Evolutionary conservation across 2,113 vertebrate genomes (phyloP), one percentile per base, ranked within the genome.

Genomic region (Sitta europaea): DNA sequence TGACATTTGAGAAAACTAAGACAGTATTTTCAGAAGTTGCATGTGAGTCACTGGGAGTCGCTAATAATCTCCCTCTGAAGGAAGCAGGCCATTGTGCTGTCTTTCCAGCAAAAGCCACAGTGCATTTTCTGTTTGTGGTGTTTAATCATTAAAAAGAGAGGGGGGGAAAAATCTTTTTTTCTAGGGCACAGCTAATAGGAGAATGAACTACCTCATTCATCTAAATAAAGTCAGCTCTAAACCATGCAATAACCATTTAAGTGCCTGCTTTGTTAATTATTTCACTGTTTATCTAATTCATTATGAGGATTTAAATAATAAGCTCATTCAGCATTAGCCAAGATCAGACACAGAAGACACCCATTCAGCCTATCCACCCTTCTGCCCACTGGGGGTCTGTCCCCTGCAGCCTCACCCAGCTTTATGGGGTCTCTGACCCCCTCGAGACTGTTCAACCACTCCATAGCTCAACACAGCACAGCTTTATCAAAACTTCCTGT

Each of bases 251-350:
- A 94, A 96, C 40, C 68, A 67, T 81, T 91, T 58, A 83, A 93
- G 59, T 23, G 76, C 45, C 86, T 80, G 35, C 55, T 88, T 88
- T 40, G 59, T 88, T 96, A 96, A 92, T 92, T 94, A 95, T 94
- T 92, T 81, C 63, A 65, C 51, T 90, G 65, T 86, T 92, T 86
- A 92, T 59, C 83, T 85, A 92, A 91, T 71, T 89, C 79, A 78
- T 86, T 91, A 84, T 13, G 29, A 89, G 36, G 68, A 84, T 74
- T 65, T 71, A 91, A 86, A 92, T 86, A 94, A 95, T 33, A n/a
- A 91, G 42, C 65, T 86, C 70, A 53, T 89, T 95, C 35, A 87
- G 57, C 23, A 27, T 35, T 67, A 74, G 20, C 42, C 1, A 38
- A 75, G 59, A 78, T 63, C 43, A 63, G 72, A 35, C 50, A 48